Conservation (phyloP, 2,888 invertebrate genomes). For the Xylota sylvarum region DNA sequence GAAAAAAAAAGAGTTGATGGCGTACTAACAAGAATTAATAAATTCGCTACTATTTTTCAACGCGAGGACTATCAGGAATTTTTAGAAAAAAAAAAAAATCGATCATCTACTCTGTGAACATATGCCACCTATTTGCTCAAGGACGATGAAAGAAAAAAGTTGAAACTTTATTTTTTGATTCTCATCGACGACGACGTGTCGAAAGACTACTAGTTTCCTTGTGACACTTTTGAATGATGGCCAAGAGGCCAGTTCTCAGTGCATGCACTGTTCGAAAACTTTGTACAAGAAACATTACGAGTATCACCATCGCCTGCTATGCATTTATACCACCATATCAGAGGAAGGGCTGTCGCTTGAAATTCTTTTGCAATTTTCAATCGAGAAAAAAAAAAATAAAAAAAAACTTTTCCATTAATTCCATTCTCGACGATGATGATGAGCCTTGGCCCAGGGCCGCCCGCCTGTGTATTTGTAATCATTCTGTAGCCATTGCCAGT, state of each 20-base stretch:
- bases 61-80: conserved; percentile 1
- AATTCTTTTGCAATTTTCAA: conserved; percentile 40
- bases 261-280: conserved; percentile 33
- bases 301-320: conserved; percentile 33
- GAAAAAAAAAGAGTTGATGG: conserved; percentile 6
- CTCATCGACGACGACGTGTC: conserved; percentile 47
- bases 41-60: conserved; percentile 64
- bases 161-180: conserved; percentile 23
- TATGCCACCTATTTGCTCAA: conserved; percentile 45
- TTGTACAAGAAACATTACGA: conserved; percentile 40
- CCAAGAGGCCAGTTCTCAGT: conserved; percentile 41
- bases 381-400: not conserved
- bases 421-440: conserved; percentile 22
- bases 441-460: conserved; percentile 10
- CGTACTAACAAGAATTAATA: conserved; percentile 63
- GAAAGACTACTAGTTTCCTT: conserved; percentile 58
- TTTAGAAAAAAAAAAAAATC: conserved; percentile 25
- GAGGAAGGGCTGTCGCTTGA: not conserved
- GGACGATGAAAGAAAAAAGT: conserved; percentile 35
- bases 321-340: not conserved
- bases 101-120: conserved; percentile 8
- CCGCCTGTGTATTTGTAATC: conserved; percentile 20
- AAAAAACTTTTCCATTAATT: conserved; percentile 51
- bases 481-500: conserved; percentile 31
- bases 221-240: conserved; percentile 67